Base-by-base conservation (phyloP, 1,140 invertebrate species). In the Drosophila setifemur region DNA sequence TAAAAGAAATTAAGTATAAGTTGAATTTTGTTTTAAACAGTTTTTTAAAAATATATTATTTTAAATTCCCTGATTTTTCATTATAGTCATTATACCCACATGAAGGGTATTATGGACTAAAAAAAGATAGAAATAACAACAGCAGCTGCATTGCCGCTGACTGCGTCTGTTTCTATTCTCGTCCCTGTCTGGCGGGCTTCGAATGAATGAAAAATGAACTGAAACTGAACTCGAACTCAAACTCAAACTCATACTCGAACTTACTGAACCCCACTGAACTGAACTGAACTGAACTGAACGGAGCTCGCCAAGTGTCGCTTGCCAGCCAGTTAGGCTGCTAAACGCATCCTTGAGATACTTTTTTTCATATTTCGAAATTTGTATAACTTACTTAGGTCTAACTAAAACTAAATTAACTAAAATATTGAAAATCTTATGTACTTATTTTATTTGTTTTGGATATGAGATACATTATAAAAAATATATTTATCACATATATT, bases 171-270 rank as follows among this genome's bases (percentile, higher is more conserved):
- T 72, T 57, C 39, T 61, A 40, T 48, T 60, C n/a, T n/a, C n/a
- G n/a, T n/a, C n/a, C n/a, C n/a, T 68, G 72, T 61, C 72, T 72
- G 72, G 64, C 47, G 35, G 64, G 57, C 74, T 53, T 85, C 85
- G 64, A 85, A 85, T 83, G 78, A 82, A 83, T 83, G 78, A 83
- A 83, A 79, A 79, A 79, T 79, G 76, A 79, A 79, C 66, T 81
- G 78, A 69, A 37, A 33, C 69, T 61, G 61, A 64, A 64, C 61
- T 66, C 43, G 33, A 64, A 29, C 31, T n/a, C n/a, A n/a, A n/a
- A n/a, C n/a, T n/a, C n/a, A n/a, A n/a, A n/a, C n/a, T n/a, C n/a
- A n/a, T n/a, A n/a, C n/a, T n/a, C 42, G 23, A 64, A 63, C 60
- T 48, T 25, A 29, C 52, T 61, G 53, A 63, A 61, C 74, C 49